Base-by-base conservation (phyloP, 2,888 invertebrate species). In the Blastobasis lacticolella region DNA sequence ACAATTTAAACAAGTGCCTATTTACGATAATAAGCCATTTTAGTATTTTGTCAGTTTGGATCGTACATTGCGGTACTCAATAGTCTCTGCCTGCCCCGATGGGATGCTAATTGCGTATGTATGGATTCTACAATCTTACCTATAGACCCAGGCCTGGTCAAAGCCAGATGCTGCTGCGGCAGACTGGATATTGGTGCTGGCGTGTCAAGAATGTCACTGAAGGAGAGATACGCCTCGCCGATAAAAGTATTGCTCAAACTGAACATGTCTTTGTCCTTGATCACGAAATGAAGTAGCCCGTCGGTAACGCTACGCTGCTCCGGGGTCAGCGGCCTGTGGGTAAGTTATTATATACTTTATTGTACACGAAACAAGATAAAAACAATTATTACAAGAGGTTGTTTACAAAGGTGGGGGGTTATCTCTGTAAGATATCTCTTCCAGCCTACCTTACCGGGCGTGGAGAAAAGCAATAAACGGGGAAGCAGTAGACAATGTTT, bases 221-320 rank as follows among this genome's bases (percentile, higher is more conserved):
- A 94, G 64, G 94, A 91, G 40, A 98, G 75, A 80, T 95, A 98
- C 44, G 96, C 95, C 83, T 99, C 99, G 6, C 97, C 98, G 60
- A 98, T 94, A 84, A 98, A 98, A 71, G 97, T 96, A 77, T 97
- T 97, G 65, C 93, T 92, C 75, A 97, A 92, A 50, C 96, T 94
- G 78, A 98, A 92, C 80, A 97, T 92, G 81, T 99, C 98, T 78
- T 97, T 97, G 83, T 99, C 99, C 88, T 99, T 99, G 9, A 99
- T 91, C 59, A 96, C 94, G 71, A 99, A 95, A 59, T 95, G 91
- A 52, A 99, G 78, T 59, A 97, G 82, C 0, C 92, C 96, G 61
- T 95, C 92, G 42, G 91, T 71, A 6, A 89, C 67, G 42, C 85
- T 84, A 50, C 92, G 92, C 75, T 96, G 95, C 51, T 94, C 94